phyloP scores from a whole-genome alignment of 2,888 invertebrate genomes.

The Dimorphilus gyrociliatus region DNA sequence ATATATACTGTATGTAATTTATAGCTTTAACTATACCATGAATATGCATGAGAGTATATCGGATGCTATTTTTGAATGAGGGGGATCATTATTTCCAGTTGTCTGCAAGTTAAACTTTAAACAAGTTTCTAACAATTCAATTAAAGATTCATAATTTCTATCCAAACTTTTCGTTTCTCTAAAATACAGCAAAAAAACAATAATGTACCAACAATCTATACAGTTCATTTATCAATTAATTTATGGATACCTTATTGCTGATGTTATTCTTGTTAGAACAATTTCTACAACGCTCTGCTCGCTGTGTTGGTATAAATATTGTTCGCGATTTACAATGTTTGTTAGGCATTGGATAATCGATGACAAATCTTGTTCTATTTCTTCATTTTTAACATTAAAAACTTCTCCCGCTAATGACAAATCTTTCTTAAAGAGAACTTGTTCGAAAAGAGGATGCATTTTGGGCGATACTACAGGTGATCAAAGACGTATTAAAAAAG shows the following conservation, averaged over 20 bases:
- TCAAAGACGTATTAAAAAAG: no score
- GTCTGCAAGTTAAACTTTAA: conserved; percentile 73
- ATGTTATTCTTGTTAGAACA: conserved; percentile 72
- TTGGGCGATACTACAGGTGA: no score
- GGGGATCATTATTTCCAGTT: conserved; percentile 65
- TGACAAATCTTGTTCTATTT: conserved; percentile 44
- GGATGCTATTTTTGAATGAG: conserved; percentile 86
- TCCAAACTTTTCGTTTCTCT: conserved; percentile 71
- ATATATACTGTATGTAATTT: no score
- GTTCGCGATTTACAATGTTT: no score
- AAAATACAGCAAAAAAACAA: no score
- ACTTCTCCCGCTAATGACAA: conserved; percentile 74
- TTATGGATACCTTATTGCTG: conserved; percentile 60
- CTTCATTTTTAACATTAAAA: conserved; percentile 67
- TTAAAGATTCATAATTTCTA: conserved; percentile 63
- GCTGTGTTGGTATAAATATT: no score
- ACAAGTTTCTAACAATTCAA: conserved; percentile 68
- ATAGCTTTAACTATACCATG: conserved; percentile 45
- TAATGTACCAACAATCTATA: no score
- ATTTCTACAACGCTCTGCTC: conserved; percentile 89
- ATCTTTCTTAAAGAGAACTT: conserved; percentile 73
- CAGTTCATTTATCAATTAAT: no score
- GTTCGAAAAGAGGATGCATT: conserved; percentile 78
- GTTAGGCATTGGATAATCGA: no score
- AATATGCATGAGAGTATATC: conserved; percentile 88